These are phyloP conservation scores for Brachionus koreanus DNA, from an alignment of 1,140 invertebrate species.

Conservation along the genomic window DNA sequence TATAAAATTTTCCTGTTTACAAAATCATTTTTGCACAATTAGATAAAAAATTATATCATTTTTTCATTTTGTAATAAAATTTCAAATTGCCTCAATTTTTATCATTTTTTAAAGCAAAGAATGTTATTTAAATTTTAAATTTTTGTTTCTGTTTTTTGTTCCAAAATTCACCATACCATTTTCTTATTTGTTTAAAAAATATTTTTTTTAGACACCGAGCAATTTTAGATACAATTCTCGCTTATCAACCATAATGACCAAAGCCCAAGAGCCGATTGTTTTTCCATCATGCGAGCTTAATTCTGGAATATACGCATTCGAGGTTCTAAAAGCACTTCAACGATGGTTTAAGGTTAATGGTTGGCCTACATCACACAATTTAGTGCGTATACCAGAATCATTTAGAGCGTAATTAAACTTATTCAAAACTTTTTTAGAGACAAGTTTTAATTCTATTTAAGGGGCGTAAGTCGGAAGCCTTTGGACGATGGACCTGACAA, in stretches of 20 bases:
- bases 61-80: no score
- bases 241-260: neutral
- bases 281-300: slow-evolving; percentile 35
- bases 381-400: slow-evolving; percentile 32
- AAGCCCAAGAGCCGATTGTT: slow-evolving; percentile 23
- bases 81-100: no score
- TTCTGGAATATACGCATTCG: slow-evolving; percentile 6
- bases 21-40: no score
- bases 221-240: neutral
- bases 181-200: neutral
- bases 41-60: no score
- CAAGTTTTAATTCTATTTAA: neutral
- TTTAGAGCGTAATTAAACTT: neutral
- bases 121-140: no score
- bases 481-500: neutral
- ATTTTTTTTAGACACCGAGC: neutral
- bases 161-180: no score
- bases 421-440: neutral
- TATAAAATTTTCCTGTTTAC: no score
- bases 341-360: slow-evolving; percentile 35
- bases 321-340: slow-evolving; percentile 5
- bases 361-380: slow-evolving; percentile 11
- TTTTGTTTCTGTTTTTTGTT: no score
- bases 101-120: no score
- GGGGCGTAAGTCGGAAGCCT: slow-evolving; percentile 22